Evolutionary conservation across 2,888 invertebrate species (phyloP).

Genomic region (Aphelenchoides bicaudatus): DNA sequence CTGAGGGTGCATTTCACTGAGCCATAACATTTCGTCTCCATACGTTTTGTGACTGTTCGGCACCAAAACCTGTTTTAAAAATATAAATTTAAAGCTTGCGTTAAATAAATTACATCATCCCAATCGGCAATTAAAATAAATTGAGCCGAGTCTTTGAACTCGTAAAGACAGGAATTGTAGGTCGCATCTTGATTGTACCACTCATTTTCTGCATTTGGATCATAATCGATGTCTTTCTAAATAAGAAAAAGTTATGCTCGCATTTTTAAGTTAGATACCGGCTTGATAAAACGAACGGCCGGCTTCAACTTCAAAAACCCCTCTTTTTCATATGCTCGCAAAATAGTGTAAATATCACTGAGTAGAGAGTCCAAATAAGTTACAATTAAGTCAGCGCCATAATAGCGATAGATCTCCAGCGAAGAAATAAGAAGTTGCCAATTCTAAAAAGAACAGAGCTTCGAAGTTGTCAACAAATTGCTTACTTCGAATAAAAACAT

Average conservation of each 20-base stretch:
- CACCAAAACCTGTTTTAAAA: too few relatives aligned
- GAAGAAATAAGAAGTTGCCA: slow-evolving; percentile 36
- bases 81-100: too few relatives aligned
- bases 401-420: slow-evolving; percentile 35
- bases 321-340: slow-evolving; percentile 35
- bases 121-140: slow-evolving; percentile 39
- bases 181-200: slow-evolving; percentile 29
- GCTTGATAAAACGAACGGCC: slow-evolving; percentile 27
- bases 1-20: slow-evolving; percentile 22
- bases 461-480: too few relatives aligned
- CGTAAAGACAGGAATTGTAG: slow-evolving; percentile 34
- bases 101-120: too few relatives aligned
- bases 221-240: slow-evolving; percentile 31
- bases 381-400: slow-evolving; percentile 35
- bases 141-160: slow-evolving; percentile 37
- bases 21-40: slow-evolving; percentile 23
- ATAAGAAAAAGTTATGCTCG: neutral
- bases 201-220: slow-evolving; percentile 37
- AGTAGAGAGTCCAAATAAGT: slow-evolving; percentile 33
- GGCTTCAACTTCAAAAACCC: slow-evolving; percentile 27
- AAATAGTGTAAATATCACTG: slow-evolving; percentile 23
- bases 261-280: slow-evolving; percentile 15
- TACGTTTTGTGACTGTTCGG: slow-evolving; percentile 26
- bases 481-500: slow-evolving; percentile 42
- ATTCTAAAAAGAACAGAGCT: too few relatives aligned